Evolutionary conservation across 2,888 invertebrate genomes (phyloP), one percentile per base, ranked within the genome.

Genomic region (Dorcus hopei): DNA sequence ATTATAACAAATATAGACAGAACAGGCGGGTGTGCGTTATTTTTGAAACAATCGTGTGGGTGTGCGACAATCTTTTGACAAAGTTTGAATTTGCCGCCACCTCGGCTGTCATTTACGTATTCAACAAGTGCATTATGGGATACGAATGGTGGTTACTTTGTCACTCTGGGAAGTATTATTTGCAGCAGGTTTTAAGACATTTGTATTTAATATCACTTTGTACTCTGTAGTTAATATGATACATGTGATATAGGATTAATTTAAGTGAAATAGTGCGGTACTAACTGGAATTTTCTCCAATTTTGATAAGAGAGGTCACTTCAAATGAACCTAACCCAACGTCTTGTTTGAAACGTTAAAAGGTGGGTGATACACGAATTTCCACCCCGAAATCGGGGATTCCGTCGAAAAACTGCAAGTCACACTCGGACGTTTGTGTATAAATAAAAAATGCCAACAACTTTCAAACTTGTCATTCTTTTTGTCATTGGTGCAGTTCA

Each of bases 41-140:
- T 33, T 33, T 33, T 33, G 26, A 33, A 33, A 7, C 26, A 33
- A 33, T 33, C 26, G 26, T 33, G 26, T 33, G 26, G 26, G 26
- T 33, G 5, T 33, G 7, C 6, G 7, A 6, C 26, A 7, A 33
- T 33, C 26, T 4, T 33, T 33, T 7, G 9, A 45, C 9, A 45
- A 45, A 55, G 40, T 70, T 73, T 57, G 62, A 73, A 70, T 67
- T 68, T 68, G 58, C 66, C 73, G 70, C 70, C 45, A 6, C 9
- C 45, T 26, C 23, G 58, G 33, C 63, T 69, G 67, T 69, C 68
- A 67, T 58, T 65, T 62, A 51, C 41, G 42, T 65, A 71, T 67
- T 73, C 74, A 76, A 75, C 76, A 76, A 76, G 74, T 77, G 77
- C 76, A 77, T 77, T 77, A 70, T 77, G 76, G 76, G 75, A 74